A percentile compares a stretch with the other conserved stretches of the same genome.
Evolutionary conservation across 2,888 invertebrate species (phyloP).

Genomic region (Andricus curvator): DNA sequence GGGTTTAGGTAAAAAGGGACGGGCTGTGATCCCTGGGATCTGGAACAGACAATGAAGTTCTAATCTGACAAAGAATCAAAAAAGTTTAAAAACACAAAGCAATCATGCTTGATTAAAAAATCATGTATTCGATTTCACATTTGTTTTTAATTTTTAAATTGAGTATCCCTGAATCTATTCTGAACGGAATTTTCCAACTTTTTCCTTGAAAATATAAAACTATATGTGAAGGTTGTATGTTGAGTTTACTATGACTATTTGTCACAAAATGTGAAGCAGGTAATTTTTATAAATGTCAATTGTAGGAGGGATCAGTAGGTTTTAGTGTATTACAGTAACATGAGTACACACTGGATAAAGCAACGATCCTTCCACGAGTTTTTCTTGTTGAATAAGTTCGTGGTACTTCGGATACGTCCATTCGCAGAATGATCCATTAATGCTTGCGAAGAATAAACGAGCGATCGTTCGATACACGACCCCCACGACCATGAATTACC

Average conservation of each 20-base stretch:
- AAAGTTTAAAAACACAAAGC: background rate
- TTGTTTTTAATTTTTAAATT: too few relatives aligned
- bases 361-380: slow-evolving; percentile 34
- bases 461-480: slow-evolving; percentile 39
- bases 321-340: slow-evolving; percentile 13
- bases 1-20: too few relatives aligned
- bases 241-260: background rate
- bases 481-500: slow-evolving; percentile 38
- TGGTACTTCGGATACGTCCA: slow-evolving; percentile 35
- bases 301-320: background rate
- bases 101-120: too few relatives aligned
- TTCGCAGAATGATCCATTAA: slow-evolving; percentile 41
- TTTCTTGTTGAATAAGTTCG: slow-evolving; percentile 39
- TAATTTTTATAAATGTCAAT: slow-evolving; percentile 1
- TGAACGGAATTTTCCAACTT: background rate
- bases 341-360: slow-evolving; percentile 24
- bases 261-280: background rate
- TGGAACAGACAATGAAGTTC: background rate
- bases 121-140: too few relatives aligned
- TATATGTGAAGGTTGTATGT: background rate
- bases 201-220: background rate
- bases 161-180: too few relatives aligned
- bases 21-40: too few relatives aligned
- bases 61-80: background rate
- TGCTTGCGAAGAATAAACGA: slow-evolving; percentile 39